Percentiles rank a stretch among this genome's conserved stretches.
Conservation (phyloP, 2,888 invertebrate species). For the Lithodes maja region DNA sequence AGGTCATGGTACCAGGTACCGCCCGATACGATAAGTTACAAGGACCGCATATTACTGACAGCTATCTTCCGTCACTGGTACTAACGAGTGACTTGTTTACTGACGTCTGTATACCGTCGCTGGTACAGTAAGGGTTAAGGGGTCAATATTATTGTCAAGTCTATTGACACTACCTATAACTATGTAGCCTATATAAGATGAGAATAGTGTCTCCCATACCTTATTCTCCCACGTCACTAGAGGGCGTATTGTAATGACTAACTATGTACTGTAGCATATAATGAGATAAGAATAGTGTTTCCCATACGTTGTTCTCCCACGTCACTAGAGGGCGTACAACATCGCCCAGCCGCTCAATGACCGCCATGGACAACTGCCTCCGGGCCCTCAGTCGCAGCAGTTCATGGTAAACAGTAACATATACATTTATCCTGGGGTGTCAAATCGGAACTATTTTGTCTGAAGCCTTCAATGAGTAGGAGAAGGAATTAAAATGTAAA, state of each 20-base stretch:
- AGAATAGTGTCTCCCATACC: background rate
- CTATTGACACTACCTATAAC: no score
- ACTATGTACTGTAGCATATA: background rate
- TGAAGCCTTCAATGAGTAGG: no score
- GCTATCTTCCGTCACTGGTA: no score
- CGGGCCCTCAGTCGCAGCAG: constrained; percentile 46
- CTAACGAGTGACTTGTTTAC: no score
- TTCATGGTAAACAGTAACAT: constrained; percentile 34
- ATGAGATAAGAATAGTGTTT: background rate
- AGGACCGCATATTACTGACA: no score
- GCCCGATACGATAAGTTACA: no score
- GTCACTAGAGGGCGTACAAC: constrained; percentile 30
- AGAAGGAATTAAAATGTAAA: no score
- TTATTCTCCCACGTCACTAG: constrained; percentile 28
- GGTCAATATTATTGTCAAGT: no score
- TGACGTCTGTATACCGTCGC: no score
- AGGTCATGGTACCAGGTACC: no score
- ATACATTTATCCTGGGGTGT: background rate
- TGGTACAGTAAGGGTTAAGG: no score
- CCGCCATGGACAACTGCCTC: constrained; percentile 33
- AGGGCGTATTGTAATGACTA: background rate
- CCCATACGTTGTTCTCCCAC: background rate
- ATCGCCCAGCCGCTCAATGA: constrained; percentile 11
- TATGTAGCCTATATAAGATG: background rate
- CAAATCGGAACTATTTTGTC: no score